Conservation (phyloP, 2,797 vertebrate species). For the Tangara arthus region DNA sequence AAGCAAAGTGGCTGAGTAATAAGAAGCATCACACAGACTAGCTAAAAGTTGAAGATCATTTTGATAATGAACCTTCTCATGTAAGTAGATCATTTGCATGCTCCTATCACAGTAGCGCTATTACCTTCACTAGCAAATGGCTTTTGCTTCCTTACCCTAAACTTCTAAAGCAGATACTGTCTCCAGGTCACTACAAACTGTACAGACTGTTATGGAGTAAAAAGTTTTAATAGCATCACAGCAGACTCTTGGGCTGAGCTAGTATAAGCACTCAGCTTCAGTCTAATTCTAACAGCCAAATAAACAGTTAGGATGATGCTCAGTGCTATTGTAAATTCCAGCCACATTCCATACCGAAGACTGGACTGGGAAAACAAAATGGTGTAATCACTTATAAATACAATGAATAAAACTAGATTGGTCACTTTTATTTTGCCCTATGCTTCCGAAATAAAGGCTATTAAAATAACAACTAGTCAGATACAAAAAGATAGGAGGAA, state of each 20-base stretch:
- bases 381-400: neutral
- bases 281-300: neutral
- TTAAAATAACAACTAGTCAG: neutral
- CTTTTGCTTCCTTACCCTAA: neutral
- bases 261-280: neutral
- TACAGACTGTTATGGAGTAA: neutral
- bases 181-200: neutral
- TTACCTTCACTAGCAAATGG: neutral
- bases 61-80: neutral
- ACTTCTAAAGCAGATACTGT: neutral
- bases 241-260: neutral
- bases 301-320: neutral
- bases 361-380: neutral
- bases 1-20: neutral
- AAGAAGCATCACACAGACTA: neutral
- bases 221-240: neutral
- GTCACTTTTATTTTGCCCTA: neutral
- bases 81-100: neutral
- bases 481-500: neutral
- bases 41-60: neutral
- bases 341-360: neutral
- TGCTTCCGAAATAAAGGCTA: neutral
- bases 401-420: neutral
- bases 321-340: neutral
- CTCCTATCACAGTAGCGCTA: neutral